A percentile compares a stretch with the other conserved stretches of the same genome.
These are phyloP conservation scores for Montipora capricornis DNA, from an alignment of 64 coral and sea anemone genomes.

Conservation along the genomic window DNA sequence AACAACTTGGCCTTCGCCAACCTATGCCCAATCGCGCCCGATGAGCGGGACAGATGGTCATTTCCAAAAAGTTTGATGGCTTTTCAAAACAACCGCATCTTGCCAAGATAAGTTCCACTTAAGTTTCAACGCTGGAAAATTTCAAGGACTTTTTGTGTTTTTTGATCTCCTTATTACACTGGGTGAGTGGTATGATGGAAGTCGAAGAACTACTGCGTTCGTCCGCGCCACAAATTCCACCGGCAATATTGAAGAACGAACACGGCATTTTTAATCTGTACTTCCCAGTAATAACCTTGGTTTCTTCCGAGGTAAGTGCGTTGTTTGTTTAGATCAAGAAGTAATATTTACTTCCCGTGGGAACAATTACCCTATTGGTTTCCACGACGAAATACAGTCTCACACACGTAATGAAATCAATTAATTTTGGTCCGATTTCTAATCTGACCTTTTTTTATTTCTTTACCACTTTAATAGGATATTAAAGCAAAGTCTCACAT, in stretches of 20 bases:
- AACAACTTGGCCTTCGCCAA: too few relatives aligned
- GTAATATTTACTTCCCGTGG: too few relatives aligned
- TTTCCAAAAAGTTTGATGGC: not conserved
- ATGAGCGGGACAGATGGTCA: not conserved
- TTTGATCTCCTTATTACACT: not conserved
- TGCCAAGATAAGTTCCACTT: constrained; percentile 5
- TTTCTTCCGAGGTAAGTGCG: not conserved
- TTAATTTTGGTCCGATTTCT: too few relatives aligned
- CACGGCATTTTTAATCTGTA: not conserved
- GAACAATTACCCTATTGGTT: too few relatives aligned
- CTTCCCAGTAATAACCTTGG: not conserved
- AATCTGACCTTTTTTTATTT: too few relatives aligned
- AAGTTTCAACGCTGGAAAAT: not conserved
- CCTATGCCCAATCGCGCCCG: not conserved
- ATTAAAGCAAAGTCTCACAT: too few relatives aligned
- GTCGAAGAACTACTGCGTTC: not conserved
- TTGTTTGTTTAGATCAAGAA: too few relatives aligned
- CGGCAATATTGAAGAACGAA: not conserved
- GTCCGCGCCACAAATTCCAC: not conserved
- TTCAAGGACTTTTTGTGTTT: not conserved
- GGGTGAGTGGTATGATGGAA: constrained; percentile 25
- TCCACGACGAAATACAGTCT: too few relatives aligned
- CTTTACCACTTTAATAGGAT: too few relatives aligned
- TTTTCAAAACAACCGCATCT: not conserved
- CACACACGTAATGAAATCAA: too few relatives aligned